Evolutionary conservation across 2,113 vertebrate genomes (phyloP).

Genomic region (Gasterosteus nipponicus): DNA sequence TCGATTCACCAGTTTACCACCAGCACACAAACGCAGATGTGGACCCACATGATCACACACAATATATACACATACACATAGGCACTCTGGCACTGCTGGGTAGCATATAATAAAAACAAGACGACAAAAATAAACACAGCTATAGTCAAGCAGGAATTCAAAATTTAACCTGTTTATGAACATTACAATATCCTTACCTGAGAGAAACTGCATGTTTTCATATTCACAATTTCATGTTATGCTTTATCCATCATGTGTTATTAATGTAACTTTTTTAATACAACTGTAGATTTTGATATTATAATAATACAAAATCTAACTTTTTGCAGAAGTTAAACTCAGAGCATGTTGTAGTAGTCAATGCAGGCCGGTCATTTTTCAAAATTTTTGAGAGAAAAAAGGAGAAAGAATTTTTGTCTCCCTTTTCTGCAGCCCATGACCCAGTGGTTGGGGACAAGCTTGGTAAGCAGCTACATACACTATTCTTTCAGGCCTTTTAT

Average conservation of each 20-base stretch:
- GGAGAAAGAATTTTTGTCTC: too few relatives aligned
- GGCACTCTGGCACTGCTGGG: background rate
- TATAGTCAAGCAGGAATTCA: background rate
- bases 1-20: slow-evolving; percentile 36
- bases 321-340: background rate
- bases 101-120: background rate
- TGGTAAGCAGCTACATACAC: background rate
- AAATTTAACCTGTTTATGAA: background rate
- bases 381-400: too few relatives aligned
- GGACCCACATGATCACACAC: slow-evolving; percentile 4
- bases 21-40: slow-evolving; percentile 49
- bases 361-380: too few relatives aligned
- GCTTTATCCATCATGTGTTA: background rate
- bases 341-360: too few relatives aligned
- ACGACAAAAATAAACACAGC: background rate
- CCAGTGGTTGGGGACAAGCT: too few relatives aligned
- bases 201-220: background rate
- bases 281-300: background rate
- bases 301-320: background rate
- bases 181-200: background rate
- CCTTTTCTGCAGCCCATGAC: too few relatives aligned
- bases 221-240: background rate
- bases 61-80: background rate
- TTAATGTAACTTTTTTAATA: background rate
- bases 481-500: background rate